These are phyloP conservation scores for Drosophila helvetica DNA, from an alignment of 2,888 invertebrate species.

Conservation along the genomic window DNA sequence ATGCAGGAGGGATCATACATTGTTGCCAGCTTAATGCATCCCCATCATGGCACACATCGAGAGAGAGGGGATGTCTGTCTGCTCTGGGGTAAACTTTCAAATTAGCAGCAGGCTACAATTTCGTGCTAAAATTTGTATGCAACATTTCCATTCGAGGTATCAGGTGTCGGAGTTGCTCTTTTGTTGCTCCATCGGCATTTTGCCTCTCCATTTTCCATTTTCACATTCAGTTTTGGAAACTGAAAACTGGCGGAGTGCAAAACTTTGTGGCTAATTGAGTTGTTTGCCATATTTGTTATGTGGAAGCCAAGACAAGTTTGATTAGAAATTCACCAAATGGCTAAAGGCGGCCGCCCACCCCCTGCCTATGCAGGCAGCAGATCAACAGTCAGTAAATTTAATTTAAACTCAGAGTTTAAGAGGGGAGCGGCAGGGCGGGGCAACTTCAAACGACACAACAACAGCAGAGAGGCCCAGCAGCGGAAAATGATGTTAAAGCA, in stretches of 20 bases:
- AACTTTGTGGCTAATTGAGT: constrained; percentile 55
- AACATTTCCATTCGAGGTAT: constrained; percentile 6
- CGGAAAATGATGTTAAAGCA: constrained; percentile 62
- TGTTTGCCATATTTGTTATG: constrained; percentile 25
- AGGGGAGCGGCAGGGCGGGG: constrained; percentile 11
- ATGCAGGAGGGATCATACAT: constrained; percentile 22
- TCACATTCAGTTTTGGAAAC: background rate
- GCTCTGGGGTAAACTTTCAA: constrained; percentile 10
- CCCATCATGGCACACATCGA: constrained; percentile 1
- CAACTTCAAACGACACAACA: constrained; percentile 63
- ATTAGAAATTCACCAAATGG: constrained; percentile 18
- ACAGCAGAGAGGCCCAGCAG: constrained; percentile 43
- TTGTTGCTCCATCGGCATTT: background rate
- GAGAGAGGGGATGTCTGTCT: background rate
- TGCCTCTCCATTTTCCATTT: background rate
- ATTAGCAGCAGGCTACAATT: constrained; percentile 11
- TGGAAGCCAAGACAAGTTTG: constrained; percentile 15
- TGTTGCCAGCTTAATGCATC: constrained; percentile 46
- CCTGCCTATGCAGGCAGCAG: background rate
- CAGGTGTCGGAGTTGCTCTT: constrained; percentile 1
- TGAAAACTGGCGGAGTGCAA: background rate
- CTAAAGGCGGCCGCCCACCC: too few relatives aligned
- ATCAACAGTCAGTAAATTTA: constrained; percentile 48
- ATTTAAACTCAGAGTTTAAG: constrained; percentile 35
- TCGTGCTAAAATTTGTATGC: constrained; percentile 35